phyloP scores from a whole-genome alignment of 2,888 invertebrate genomes.

The Merodon equestris region DNA sequence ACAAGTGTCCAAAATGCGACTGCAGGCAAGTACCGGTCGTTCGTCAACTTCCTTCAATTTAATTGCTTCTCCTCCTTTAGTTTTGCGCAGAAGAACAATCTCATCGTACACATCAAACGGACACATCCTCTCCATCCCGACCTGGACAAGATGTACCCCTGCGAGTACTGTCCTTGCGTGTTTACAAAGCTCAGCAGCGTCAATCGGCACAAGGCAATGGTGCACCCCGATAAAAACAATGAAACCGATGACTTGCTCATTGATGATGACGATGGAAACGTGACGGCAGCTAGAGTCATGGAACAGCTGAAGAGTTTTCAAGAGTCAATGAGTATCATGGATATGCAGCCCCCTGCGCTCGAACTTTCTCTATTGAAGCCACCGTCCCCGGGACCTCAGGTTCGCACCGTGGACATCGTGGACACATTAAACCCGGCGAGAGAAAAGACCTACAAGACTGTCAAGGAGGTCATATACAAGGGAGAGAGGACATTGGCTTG shows the following conservation, averaged over 20 bases:
- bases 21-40: conserved; percentile 59
- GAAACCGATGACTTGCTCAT: conserved; percentile 15
- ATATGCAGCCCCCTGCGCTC: conserved; percentile 48
- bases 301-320: conserved; percentile 71
- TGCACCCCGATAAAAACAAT: conserved; percentile 52
- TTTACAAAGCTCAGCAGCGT: conserved; percentile 70
- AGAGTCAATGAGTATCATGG: conserved; percentile 52
- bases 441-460: conserved; percentile 57
- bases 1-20: conserved; percentile 70
- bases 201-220: conserved; percentile 69
- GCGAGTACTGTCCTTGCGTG: conserved; percentile 68
- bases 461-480: conserved; percentile 61
- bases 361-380: conserved; percentile 43
- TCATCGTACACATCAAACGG: conserved; percentile 62
- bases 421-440: conserved; percentile 68
- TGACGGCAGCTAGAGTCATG: conserved; percentile 69
- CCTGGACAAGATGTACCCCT: conserved; percentile 52
- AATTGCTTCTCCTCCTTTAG: conserved; percentile 28
- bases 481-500: conserved; percentile 70
- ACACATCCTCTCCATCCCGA: conserved; percentile 42
- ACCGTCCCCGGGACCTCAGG: conserved; percentile 39
- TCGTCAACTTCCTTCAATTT: neutral
- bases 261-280: conserved; percentile 60
- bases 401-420: conserved; percentile 46
- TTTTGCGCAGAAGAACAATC: conserved; percentile 68